Evolutionary conservation across 1,140 invertebrate genomes (phyloP).

Genomic region (Pogonognathellus flavescens): DNA sequence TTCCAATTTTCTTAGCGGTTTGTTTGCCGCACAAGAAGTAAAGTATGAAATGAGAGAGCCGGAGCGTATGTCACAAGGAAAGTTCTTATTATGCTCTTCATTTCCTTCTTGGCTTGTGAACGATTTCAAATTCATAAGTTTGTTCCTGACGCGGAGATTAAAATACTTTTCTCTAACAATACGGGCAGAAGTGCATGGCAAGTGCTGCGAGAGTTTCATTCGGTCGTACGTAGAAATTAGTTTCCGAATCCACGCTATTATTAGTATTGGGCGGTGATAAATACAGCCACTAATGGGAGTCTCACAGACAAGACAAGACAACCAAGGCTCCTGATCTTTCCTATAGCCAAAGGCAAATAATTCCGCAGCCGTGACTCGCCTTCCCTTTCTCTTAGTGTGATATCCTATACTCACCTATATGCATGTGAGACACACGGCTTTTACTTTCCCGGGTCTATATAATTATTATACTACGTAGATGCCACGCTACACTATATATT

Average conservation of each 20-base stretch:
- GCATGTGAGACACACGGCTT: neutral
- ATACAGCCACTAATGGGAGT: constrained; percentile 36
- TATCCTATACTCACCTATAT: neutral
- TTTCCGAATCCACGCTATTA: constrained; percentile 35
- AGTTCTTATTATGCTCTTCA: neutral
- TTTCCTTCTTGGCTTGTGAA: neutral
- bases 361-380: neutral
- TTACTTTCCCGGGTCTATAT: neutral
- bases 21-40: neutral
- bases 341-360: constrained; percentile 19
- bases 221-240: constrained; percentile 29
- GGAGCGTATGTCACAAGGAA: neutral
- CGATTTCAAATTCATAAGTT: constrained; percentile 24
- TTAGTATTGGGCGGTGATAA: constrained; percentile 34
- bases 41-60: neutral
- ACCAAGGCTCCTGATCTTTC: constrained; percentile 17
- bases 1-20: too few relatives aligned
- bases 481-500: too few relatives aligned
- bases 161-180: constrained; percentile 16
- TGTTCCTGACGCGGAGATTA: constrained; percentile 25
- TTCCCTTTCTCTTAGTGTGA: neutral
- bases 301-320: constrained; percentile 25
- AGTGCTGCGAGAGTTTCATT: constrained; percentile 3
- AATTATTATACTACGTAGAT: too few relatives aligned
- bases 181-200: neutral